Conservation (phyloP, 2,113 vertebrate genomes). For the Ardeotis arabs region DNA sequence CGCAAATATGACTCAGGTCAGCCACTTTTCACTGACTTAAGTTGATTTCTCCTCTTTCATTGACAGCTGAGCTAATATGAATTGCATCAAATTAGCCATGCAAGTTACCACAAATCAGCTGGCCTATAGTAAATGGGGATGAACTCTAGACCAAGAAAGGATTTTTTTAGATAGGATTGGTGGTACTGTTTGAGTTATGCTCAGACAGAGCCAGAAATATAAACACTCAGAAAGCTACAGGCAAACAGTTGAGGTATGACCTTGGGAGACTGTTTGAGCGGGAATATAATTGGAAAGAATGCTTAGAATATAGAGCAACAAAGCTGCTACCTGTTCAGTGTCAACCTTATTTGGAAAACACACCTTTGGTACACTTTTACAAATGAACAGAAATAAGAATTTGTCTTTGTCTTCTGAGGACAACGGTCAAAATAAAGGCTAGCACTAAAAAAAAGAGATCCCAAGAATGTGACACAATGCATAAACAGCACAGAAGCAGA, state of each 20-base stretch:
- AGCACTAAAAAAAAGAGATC: not conserved
- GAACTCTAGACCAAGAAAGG: not conserved
- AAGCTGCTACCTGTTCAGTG: not conserved
- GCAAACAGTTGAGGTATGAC: not conserved
- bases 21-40: not conserved
- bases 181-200: not conserved
- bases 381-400: not conserved
- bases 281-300: not conserved
- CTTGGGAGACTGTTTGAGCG: not conserved
- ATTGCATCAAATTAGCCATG: not conserved
- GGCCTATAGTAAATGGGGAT: not conserved
- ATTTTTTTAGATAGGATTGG: not conserved
- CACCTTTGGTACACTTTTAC: not conserved
- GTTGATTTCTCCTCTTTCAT: constrained; percentile 1
- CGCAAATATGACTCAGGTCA: not conserved
- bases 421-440: not conserved
- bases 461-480: not conserved
- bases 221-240: not conserved
- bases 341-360: not conserved
- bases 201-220: not conserved
- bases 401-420: not conserved
- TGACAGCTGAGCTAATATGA: not conserved
- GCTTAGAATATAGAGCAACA: not conserved
- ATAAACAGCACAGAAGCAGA: not conserved
- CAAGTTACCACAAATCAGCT: not conserved